Evolutionary conservation across 2,113 vertebrate species (phyloP).

Genomic region (Sialia sialis): DNA sequence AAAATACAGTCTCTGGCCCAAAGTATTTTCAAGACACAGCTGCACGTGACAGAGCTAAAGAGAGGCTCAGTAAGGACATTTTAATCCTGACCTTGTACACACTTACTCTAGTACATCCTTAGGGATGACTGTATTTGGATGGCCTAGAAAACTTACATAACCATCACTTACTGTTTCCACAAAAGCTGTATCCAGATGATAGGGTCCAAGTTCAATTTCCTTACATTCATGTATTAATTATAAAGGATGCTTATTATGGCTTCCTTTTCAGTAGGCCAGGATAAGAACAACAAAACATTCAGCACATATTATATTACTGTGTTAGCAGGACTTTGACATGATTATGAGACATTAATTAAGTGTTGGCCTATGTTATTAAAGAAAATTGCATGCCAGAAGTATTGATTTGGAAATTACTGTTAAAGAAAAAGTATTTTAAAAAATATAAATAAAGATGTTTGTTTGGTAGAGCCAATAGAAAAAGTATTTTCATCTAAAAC

Average conservation of each 20-base stretch:
- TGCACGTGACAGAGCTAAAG: background rate
- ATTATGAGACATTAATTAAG: conserved; percentile 33
- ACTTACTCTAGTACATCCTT: background rate
- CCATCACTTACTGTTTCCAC: background rate
- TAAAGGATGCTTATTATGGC: background rate
- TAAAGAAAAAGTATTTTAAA: background rate
- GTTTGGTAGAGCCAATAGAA: background rate
- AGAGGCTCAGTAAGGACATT: conserved; percentile 2
- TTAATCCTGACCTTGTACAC: conserved; percentile 33
- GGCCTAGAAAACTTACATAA: conserved; percentile 51
- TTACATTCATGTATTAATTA: background rate
- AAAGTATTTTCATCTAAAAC: background rate
- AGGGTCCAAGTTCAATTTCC: background rate
- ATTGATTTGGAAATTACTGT: conserved; percentile 13
- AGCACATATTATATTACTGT: background rate
- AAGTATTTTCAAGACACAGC: conserved; percentile 1
- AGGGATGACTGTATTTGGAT: background rate
- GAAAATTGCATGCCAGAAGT: conserved; percentile 21
- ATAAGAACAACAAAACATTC: background rate
- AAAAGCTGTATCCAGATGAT: background rate
- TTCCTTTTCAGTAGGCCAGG: conserved; percentile 7
- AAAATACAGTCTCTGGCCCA: background rate
- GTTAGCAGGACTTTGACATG: conserved; percentile 20
- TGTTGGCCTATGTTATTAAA: conserved; percentile 14
- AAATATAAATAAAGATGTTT: background rate